Evolutionary conservation across 2,888 invertebrate species (phyloP).

Genomic region (Seira musarum): DNA sequence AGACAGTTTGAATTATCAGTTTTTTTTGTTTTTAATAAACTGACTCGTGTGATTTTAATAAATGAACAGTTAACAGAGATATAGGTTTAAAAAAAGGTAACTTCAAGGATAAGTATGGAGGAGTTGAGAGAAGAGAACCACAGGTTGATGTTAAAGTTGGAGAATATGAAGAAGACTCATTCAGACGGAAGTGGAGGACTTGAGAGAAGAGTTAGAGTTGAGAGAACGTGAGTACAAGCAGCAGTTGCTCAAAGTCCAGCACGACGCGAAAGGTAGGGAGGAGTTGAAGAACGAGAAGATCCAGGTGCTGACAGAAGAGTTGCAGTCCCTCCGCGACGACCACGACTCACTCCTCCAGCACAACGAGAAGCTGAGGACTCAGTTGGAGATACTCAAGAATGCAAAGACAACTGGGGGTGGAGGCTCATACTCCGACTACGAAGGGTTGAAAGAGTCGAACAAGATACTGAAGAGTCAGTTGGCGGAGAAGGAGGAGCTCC

Average conservation of each 20-base stretch:
- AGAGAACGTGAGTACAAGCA: slow-evolving; percentile 33
- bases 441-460: slow-evolving; percentile 35
- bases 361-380: slow-evolving; percentile 30
- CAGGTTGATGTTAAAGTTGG: slow-evolving; percentile 49
- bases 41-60: too few species aligned
- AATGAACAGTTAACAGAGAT: too few species aligned
- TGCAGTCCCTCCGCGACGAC: background rate
- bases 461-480: slow-evolving; percentile 25
- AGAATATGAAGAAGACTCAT: slow-evolving; percentile 26
- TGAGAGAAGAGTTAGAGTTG: slow-evolving; percentile 47
- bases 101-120: too few species aligned
- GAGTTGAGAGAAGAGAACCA: slow-evolving; percentile 53
- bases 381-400: slow-evolving; percentile 26
- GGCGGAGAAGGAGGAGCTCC: slow-evolving; percentile 34
- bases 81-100: too few species aligned
- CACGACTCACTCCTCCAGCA: background rate
- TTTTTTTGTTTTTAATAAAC: too few species aligned
- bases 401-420: slow-evolving; percentile 16
- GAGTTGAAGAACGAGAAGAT: slow-evolving; percentile 41
- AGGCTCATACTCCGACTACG: slow-evolving; percentile 35
- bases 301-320: slow-evolving; percentile 19
- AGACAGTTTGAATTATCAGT: too few species aligned
- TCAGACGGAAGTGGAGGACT: slow-evolving; percentile 46
- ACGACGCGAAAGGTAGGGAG: slow-evolving; percentile 40
- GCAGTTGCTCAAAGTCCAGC: slow-evolving; percentile 18